phyloP scores from a whole-genome alignment of 2,797 vertebrate genomes.

The Peromyscus eremicus region DNA sequence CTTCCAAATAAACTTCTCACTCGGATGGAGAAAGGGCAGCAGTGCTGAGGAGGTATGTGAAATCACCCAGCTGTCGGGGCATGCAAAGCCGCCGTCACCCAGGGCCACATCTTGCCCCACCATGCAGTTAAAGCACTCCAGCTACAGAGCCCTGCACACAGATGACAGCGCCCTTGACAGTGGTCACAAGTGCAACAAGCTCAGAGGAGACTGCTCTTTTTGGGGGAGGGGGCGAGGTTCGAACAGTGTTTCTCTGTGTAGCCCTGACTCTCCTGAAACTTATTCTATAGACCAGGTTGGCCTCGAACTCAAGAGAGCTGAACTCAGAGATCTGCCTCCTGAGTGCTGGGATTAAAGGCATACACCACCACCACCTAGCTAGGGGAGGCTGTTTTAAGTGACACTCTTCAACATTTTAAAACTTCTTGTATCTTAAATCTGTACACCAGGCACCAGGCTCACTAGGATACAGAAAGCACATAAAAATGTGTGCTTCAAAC shows the following conservation, averaged over 20 bases:
- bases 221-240: not conserved
- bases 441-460: not conserved
- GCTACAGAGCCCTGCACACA: not conserved
- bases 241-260: not conserved
- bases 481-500: conserved; percentile 42
- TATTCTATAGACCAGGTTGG: not conserved
- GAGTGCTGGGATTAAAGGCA: not conserved
- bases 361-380: not conserved
- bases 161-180: not conserved
- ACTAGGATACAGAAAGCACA: not conserved
- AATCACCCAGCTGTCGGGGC: not conserved
- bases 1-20: not conserved
- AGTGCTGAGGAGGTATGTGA: not conserved
- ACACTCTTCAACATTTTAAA: not conserved
- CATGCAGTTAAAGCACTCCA: not conserved
- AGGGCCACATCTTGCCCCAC: not conserved
- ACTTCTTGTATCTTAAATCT: not conserved
- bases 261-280: not conserved
- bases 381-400: conserved; percentile 7
- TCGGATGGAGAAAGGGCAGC: not conserved
- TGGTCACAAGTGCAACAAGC: not conserved
- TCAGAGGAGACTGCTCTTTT: not conserved
- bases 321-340: not conserved
- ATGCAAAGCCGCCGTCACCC: not conserved
- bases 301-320: not conserved